Evolutionary conservation across 2,888 invertebrate genomes (phyloP), one percentile per base, ranked within the genome.

Genomic region (Aromia moschata): DNA sequence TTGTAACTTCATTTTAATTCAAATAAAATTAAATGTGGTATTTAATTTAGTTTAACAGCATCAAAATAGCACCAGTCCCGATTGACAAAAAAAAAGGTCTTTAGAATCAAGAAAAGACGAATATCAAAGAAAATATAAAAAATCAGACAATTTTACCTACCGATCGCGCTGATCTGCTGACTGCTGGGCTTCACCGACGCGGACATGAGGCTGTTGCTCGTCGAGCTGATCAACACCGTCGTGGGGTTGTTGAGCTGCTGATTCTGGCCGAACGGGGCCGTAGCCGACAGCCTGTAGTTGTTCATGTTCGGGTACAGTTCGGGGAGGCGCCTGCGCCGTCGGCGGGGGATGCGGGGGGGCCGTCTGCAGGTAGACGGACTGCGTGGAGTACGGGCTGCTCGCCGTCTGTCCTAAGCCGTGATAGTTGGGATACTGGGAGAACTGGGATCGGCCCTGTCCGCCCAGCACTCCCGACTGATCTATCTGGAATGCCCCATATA

Each of bases 181-280:
- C 88, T 87, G 31, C 91, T 88, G 5, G 92, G 90, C 75, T 94
- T 94, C 49, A 93, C 92, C 60, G 91, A 90, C 31, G 93, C 90
- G 2, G 94, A 93, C 93, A 94, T 94, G 69, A 94, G 84, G 30
- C 92, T 92, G 80, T 93, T 94, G 58, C 93, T 91, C 56, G 92
- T 90, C 64, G 93, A 91, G 33, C 93, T 93, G 68, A 94, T 94
- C 71, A 95, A 87, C 70, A 95, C 92, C 12, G 94, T 93, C 75
- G 90, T 93, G 46, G 93, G 93, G 79, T 91, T 94, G 77, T 87
- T 92, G 68, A 92, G 84, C 75, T 90, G 91, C 72, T 92, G 93
- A 47, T 90, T 90, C 77, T 93, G 92, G 12, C 90, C 91, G 75
- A 90, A 92, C 10, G 90, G 89, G 14, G 84, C 85, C 2, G 85